Evolutionary conservation across 2,888 invertebrate genomes (phyloP).

Genomic region (Lochmaea capreae): DNA sequence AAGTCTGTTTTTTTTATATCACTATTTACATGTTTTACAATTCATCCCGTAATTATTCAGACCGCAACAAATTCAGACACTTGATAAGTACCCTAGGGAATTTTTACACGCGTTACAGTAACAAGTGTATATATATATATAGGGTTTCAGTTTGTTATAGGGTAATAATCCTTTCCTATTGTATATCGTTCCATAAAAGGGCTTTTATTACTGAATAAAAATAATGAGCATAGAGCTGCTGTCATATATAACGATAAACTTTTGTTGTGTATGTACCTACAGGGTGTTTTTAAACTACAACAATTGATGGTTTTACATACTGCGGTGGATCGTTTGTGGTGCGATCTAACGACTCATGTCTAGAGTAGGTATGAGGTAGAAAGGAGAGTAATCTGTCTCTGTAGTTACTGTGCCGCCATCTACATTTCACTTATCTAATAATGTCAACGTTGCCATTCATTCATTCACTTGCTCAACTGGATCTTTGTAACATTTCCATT

Average conservation of each 20-base stretch:
- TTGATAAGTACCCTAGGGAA: constrained; percentile 30
- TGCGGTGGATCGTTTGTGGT: too few species aligned
- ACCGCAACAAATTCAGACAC: constrained; percentile 20
- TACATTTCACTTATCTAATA: too few species aligned
- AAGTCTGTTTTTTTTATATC: background rate
- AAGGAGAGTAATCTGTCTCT: too few species aligned
- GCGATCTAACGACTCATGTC: too few species aligned
- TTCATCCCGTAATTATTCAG: constrained; percentile 9
- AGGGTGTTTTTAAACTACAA: background rate
- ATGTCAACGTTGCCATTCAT: too few species aligned
- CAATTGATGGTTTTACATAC: too few species aligned
- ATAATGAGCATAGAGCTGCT: constrained; percentile 33
- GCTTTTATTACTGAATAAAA: constrained; percentile 34
- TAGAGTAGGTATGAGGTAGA: too few species aligned
- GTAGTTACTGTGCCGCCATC: too few species aligned
- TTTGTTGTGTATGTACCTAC: background rate
- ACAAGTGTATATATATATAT: constrained; percentile 61
- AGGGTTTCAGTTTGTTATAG: constrained; percentile 54
- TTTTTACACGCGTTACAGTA: constrained; percentile 55
- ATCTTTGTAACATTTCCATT: too few species aligned
- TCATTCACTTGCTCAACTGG: too few species aligned
- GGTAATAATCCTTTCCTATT: constrained; percentile 48
- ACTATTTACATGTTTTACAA: constrained; percentile 15
- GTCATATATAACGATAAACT: constrained; percentile 4
- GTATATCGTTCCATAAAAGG: constrained; percentile 30